Evolutionary conservation across 2,113 vertebrate genomes (phyloP).

Genomic region (Salvelinus sp.): DNA sequence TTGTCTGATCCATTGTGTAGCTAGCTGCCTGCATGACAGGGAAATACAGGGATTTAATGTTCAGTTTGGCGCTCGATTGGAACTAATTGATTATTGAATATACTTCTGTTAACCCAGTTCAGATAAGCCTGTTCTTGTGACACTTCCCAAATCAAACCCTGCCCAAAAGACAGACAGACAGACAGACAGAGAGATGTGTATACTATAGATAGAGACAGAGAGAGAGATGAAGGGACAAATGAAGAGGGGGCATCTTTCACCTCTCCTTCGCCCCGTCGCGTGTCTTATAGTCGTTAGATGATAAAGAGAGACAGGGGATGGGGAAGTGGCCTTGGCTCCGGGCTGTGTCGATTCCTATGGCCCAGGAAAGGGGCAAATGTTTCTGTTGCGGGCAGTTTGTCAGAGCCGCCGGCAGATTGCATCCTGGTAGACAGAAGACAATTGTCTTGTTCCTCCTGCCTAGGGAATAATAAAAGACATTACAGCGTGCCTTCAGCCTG

Average conservation of each 20-base stretch:
- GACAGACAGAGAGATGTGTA: no score
- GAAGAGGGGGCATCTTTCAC: slow-evolving; percentile 22
- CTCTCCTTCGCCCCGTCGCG: neutral
- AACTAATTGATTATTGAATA: slow-evolving; percentile 29
- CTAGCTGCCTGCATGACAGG: slow-evolving; percentile 11
- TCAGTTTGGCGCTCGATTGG: slow-evolving; percentile 7
- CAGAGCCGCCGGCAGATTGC: slow-evolving; percentile 3
- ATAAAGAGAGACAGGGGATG: slow-evolving; percentile 5
- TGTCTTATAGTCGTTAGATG: neutral
- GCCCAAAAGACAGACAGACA: neutral
- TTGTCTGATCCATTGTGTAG: no score
- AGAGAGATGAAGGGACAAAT: slow-evolving; percentile 18
- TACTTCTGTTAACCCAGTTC: slow-evolving; percentile 27
- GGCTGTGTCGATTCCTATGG: neutral
- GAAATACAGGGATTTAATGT: slow-evolving; percentile 14
- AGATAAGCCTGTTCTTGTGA: slow-evolving; percentile 38
- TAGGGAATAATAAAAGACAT: slow-evolving; percentile 16
- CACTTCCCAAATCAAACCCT: slow-evolving; percentile 20
- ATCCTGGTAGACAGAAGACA: slow-evolving; percentile 22
- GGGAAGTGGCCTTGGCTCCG: neutral
- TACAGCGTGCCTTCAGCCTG: neutral
- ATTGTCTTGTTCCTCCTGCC: neutral
- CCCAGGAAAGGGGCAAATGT: neutral
- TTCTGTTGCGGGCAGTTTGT: slow-evolving; percentile 12
- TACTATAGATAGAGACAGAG: no score